Base-by-base conservation (phyloP, 23 tunicate genomes). In the Oikopleura vanhoeffeni region DNA sequence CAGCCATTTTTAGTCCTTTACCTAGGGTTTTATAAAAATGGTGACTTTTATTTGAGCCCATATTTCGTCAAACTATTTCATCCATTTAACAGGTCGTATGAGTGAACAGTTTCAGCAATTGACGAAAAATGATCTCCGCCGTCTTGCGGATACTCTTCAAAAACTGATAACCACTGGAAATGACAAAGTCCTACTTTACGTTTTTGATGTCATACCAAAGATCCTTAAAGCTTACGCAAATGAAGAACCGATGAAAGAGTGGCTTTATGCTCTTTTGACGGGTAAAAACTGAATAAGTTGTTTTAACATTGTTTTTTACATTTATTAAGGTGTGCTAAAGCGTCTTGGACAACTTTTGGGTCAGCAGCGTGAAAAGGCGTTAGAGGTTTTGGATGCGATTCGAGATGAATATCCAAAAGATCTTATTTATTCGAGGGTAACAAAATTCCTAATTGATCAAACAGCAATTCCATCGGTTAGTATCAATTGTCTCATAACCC, bases 221-320 rank as follows among this genome's bases (percentile, higher is more conserved):
- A 71, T 71, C 2, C 79, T 71, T 33, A 71, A 30, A 2, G 79
- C 79, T 18, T 30, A 71, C 35, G 79, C 79, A 13, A 28, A 30
- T 18, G 79, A 71, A 71, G 79, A 71, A 38, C 79, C 79, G 27
- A 30, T 71, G 35, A 71, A 71, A 32, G 79, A 71, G 79, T 71
- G 79, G 79, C 79, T 71, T 32, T 71, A 71, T 30, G 79, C 32
- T 18, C 79, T 71, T 24, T 38, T 71, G 35, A 18, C 35, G 32
- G 79, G 79, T 71, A 71, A 24, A 13, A 8, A 49, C 18, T 18
- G 8, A 49, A 49, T 8, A 49, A 8, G 18, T 8, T 18, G 60
- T 8, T 49, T 18, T 8, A 8, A 8, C 18, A 18, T 49, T 8
- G 18, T 49, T 49, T 49, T 49, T 49, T 49, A 8, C 60, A 18